Evolutionary conservation across 1,140 invertebrate species (phyloP).

Genomic region (Drosophila paulistorum): DNA sequence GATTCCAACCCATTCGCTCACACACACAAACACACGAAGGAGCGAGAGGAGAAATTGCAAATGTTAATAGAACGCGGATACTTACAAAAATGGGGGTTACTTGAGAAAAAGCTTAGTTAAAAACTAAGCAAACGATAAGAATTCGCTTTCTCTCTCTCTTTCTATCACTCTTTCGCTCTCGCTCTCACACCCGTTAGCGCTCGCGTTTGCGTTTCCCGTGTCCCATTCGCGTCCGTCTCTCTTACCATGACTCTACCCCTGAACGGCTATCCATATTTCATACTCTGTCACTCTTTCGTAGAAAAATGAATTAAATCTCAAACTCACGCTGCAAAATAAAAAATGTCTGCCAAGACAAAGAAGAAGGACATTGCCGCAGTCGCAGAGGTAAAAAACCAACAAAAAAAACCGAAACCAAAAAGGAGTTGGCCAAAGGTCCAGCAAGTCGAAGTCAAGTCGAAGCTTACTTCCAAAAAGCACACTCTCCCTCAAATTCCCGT

Average conservation of each 20-base stretch:
- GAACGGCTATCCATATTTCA: constrained; percentile 1
- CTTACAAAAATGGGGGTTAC: constrained; percentile 59
- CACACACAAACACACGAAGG: neutral
- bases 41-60: constrained; percentile 47
- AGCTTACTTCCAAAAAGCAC: constrained; percentile 21
- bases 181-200: constrained; percentile 18
- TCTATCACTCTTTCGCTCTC: constrained; percentile 6
- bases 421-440: constrained; percentile 12
- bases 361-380: constrained; percentile 7
- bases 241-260: constrained; percentile 7
- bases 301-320: constrained; percentile 22
- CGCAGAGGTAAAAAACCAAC: neutral
- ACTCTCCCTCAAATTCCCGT: neutral
- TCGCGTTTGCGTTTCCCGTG: neutral
- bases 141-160: constrained; percentile 11
- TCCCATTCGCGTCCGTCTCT: neutral
- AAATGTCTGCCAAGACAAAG: constrained; percentile 17
- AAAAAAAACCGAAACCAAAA: neutral
- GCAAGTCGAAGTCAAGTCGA: constrained; percentile 6
- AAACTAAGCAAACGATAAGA: constrained; percentile 51
- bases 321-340: neutral
- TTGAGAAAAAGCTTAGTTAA: constrained; percentile 49
- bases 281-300: constrained; percentile 14
- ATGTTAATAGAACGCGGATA: constrained; percentile 23
- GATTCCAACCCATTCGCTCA: constrained; percentile 8